A percentile compares a stretch with the other conserved stretches of the same genome.
These are phyloP conservation scores for Sphinx pinastri DNA, from an alignment of 2,888 invertebrate genomes.

Conservation along the genomic window DNA sequence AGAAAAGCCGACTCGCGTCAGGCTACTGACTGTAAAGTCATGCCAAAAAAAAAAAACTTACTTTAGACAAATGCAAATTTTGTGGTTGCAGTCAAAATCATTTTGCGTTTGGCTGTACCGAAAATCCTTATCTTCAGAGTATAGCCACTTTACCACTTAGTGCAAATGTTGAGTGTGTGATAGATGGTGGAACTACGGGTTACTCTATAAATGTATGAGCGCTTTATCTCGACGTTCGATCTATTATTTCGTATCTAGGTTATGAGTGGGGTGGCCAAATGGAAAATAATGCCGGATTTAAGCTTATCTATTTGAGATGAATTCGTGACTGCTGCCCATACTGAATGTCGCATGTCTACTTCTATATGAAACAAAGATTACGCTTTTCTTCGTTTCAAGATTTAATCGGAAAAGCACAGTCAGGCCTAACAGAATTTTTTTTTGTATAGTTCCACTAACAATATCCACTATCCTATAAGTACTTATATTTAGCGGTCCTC, in stretches of 20 bases:
- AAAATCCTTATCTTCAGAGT: slow-evolving; percentile 22
- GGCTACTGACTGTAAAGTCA: too few relatives aligned
- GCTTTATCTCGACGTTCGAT: slow-evolving; percentile 27
- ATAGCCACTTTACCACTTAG: slow-evolving; percentile 25
- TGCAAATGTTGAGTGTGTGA: slow-evolving; percentile 26
- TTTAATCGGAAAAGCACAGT: neutral
- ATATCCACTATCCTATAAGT: too few relatives aligned
- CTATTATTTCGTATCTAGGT: slow-evolving; percentile 26
- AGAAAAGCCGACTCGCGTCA: too few relatives aligned
- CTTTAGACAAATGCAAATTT: neutral
- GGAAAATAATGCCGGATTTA: slow-evolving; percentile 15
- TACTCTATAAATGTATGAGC: slow-evolving; percentile 26
- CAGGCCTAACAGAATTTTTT: too few relatives aligned
- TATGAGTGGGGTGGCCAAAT: slow-evolving; percentile 25
- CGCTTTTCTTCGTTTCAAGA: neutral
- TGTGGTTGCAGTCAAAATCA: neutral
- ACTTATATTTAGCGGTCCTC: neutral
- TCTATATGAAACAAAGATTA: neutral
- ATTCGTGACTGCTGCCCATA: too few relatives aligned
- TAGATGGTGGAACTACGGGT: slow-evolving; percentile 28
- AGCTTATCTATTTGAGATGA: neutral
- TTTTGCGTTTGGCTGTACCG: neutral
- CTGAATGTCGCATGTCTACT: too few relatives aligned
- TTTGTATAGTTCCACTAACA: too few relatives aligned
- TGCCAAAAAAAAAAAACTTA: too few relatives aligned